phyloP scores from a whole-genome alignment of 1,140 invertebrate genomes.

The Uloborus diversus region DNA sequence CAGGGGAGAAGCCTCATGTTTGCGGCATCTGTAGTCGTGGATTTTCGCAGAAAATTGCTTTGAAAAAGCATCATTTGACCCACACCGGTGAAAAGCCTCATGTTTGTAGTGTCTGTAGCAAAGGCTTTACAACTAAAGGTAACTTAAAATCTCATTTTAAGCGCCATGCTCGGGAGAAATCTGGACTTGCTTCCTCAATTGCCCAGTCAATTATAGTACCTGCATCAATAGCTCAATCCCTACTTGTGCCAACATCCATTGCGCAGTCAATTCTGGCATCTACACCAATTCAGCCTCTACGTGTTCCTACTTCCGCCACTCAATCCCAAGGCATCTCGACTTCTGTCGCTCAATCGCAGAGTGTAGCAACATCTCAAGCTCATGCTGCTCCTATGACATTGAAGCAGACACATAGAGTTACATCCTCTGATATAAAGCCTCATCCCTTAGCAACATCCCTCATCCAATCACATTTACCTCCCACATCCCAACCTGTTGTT shows the following conservation, averaged over 20 bases:
- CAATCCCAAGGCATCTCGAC: not conserved
- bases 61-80: conserved; percentile 50
- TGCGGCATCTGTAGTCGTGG: conserved; percentile 44
- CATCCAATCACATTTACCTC: not conserved
- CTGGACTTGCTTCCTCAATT: conserved; percentile 30
- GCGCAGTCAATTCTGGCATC: conserved; percentile 29
- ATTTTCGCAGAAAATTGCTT: conserved; percentile 43
- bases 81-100: conserved; percentile 74
- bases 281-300: not conserved
- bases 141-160: conserved; percentile 48
- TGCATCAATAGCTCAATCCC: conserved; percentile 44
- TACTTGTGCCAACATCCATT: conserved; percentile 27
- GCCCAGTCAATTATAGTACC: conserved; percentile 41
- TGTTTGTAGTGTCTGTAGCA: conserved; percentile 74
- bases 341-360: not conserved
- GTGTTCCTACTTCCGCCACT: not conserved
- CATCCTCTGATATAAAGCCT: not conserved
- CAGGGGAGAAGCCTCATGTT: conserved; percentile 36
- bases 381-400: not conserved
- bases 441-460: not conserved
- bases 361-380: not conserved
- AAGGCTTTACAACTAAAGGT: conserved; percentile 62
- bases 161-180: conserved; percentile 39
- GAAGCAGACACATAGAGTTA: not conserved
- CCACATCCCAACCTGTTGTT: not conserved